Evolutionary conservation across 2,888 invertebrate genomes (phyloP), one percentile per base, ranked within the genome.

Genomic region (Calameuta filiformis): DNA sequence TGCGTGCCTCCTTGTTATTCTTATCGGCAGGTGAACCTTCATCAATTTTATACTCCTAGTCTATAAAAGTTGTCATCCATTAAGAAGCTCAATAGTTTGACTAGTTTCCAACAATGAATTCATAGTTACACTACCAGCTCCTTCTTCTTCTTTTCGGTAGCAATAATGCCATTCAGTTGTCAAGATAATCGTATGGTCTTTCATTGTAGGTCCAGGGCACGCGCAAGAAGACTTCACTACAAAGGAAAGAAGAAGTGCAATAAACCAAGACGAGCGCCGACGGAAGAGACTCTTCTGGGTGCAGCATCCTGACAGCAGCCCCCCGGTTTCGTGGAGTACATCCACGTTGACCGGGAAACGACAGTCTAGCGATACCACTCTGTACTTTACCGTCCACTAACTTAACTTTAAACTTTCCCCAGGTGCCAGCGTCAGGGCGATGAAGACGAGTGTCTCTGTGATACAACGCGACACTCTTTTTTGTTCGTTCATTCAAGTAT

Each of bases 261-360:
- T 77, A 88, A 87, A 75, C 91, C 92, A 33, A 87, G 92, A 75
- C 93, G 94, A 78, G 93, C 95, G 83, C 93, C 96, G 87, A 94
- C 95, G 89, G 95, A 95, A 91, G 95, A 96, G 92, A 93, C 94
- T 87, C 92, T 95, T 79, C 93, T 95, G 86, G 95, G 95, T 89
- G 94, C 94, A 81, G 94, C 94, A 89, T 97, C 97, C 94, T 97
- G 97, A 97, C 97, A 97, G 89, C 96, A 96, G 92, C 95, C 95
- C 92, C 95, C 91, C 90, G 91, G 96, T 93, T 95, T 96, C 94
- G 97, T 97, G 94, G 97, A 97, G 92, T 97, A 96, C 92, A 97
- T 97, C 91, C 97, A 97, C 93, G 96, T 97, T 93, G 97, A 97
- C 93, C 95, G 97, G 92, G 97, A 97, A 93, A 97, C 97, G 92